A percentile compares a stretch with the other conserved stretches of the same genome.
Evolutionary conservation across 2,888 invertebrate species (phyloP).

Genomic region (Plebejus melissa): DNA sequence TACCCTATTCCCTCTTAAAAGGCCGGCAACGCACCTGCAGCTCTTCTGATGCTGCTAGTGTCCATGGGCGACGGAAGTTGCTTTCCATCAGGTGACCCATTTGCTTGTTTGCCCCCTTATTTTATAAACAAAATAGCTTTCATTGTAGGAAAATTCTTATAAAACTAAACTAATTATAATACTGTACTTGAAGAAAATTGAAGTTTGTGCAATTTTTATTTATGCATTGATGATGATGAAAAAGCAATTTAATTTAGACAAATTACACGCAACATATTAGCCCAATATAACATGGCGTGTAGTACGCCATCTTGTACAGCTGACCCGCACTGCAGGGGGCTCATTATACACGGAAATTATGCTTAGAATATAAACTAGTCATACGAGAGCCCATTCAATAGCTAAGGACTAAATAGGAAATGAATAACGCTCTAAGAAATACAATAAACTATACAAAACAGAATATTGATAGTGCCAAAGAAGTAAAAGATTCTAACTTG

Average conservation of each 20-base stretch:
- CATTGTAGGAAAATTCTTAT: no score
- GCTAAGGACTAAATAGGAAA: slow-evolving; percentile 21
- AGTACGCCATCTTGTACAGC: slow-evolving; percentile 22
- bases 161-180: no score
- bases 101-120: no score
- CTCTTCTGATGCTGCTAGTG: no score
- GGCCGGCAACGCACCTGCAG: no score
- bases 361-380: slow-evolving; percentile 23
- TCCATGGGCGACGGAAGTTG: no score
- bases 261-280: slow-evolving; percentile 19
- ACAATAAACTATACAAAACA: neutral
- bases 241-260: slow-evolving; percentile 20
- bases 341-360: slow-evolving; percentile 23
- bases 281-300: slow-evolving; percentile 4
- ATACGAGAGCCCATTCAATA: slow-evolving; percentile 5
- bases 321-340: slow-evolving; percentile 23
- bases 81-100: no score
- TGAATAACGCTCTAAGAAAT: slow-evolving; percentile 1
- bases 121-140: no score
- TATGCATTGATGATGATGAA: slow-evolving; percentile 1
- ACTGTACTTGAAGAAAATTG: no score
- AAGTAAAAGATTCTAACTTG: no score
- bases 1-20: no score
- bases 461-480: neutral
- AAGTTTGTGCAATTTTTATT: neutral